These are phyloP conservation scores for Gymnorhina tibicen DNA, from an alignment of 2,113 vertebrate species.

Conservation along the genomic window DNA sequence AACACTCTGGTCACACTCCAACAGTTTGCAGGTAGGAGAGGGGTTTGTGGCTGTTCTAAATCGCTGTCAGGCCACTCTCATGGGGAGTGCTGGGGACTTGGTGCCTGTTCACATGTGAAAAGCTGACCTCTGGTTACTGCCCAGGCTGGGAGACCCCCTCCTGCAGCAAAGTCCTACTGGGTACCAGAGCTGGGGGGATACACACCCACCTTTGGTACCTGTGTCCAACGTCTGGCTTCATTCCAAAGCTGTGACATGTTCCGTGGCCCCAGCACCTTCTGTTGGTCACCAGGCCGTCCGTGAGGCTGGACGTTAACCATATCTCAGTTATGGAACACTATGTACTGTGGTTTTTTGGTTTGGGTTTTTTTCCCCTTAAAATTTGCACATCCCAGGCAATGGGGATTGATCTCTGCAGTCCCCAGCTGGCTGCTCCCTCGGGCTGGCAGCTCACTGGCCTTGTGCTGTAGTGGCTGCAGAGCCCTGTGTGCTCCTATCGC, in stretches of 20 bases:
- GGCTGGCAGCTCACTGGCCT: neutral
- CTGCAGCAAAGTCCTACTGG: neutral
- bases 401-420: neutral
- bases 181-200: neutral
- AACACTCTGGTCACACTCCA: neutral
- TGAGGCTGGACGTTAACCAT: neutral
- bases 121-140: neutral
- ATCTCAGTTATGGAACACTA: neutral
- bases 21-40: neutral
- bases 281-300: neutral
- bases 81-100: neutral
- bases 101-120: neutral
- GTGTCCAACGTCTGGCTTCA: neutral
- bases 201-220: neutral
- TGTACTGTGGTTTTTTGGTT: neutral
- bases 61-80: neutral
- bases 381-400: slow-evolving; percentile 22
- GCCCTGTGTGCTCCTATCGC: accelerated
- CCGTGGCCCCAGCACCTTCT: neutral
- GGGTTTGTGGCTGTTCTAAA: neutral
- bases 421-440: neutral
- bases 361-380: neutral
- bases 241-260: slow-evolving; percentile 27
- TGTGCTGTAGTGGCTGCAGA: neutral
- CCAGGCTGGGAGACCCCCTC: neutral